Percentiles rank a stretch among this genome's conserved stretches.
phyloP scores from a whole-genome alignment of 2,113 vertebrate genomes.

The Embiotoca jacksoni region DNA sequence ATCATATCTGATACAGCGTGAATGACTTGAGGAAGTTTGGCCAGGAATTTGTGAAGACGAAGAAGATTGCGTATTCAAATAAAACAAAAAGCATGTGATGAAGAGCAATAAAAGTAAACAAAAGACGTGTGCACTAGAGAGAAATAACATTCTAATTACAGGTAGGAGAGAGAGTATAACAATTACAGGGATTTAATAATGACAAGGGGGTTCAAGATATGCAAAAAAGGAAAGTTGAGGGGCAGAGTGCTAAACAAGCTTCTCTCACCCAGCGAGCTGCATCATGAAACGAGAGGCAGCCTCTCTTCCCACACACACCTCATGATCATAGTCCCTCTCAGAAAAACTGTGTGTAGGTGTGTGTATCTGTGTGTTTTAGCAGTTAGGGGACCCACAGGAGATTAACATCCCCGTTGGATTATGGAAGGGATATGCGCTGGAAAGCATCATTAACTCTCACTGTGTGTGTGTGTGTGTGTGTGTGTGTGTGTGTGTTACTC shows the following conservation, averaged over 20 bases:
- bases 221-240: constrained; percentile 2
- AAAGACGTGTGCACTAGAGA: not conserved
- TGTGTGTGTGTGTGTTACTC: not conserved
- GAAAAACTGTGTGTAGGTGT: constrained; percentile 44
- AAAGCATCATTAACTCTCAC: constrained; percentile 67
- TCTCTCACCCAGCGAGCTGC: constrained; percentile 46
- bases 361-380: constrained; percentile 46
- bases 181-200: constrained; percentile 31
- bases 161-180: constrained; percentile 2
- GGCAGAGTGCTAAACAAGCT: constrained; percentile 10
- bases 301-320: constrained; percentile 51
- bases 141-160: constrained; percentile 11
- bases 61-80: not conserved
- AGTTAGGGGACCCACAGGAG: constrained; percentile 46
- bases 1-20: not conserved
- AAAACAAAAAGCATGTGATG: not conserved
- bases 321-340: constrained; percentile 37
- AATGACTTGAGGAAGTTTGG: not conserved
- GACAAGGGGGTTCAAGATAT: constrained; percentile 21
- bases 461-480: constrained; percentile 17
- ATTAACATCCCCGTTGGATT: constrained; percentile 65
- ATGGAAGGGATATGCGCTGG: constrained; percentile 36
- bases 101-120: not conserved
- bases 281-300: constrained; percentile 40
- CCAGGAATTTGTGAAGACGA: not conserved